Evolutionary conservation across 2,797 vertebrate species (phyloP).

Genomic region (Myotis findleyi): DNA sequence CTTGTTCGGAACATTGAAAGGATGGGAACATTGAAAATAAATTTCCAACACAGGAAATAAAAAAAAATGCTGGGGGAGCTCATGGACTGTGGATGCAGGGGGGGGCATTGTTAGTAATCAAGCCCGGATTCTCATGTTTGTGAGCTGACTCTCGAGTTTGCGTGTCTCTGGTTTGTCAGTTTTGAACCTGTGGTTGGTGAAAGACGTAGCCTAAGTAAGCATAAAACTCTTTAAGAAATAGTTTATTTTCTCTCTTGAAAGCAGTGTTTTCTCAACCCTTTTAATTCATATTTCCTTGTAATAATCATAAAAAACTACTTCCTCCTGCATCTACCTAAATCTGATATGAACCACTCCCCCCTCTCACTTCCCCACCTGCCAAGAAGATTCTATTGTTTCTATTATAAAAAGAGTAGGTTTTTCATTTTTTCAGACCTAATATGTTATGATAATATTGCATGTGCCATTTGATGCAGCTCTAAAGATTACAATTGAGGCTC

Average conservation of each 20-base stretch:
- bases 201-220: neutral
- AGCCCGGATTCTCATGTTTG: neutral
- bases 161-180: neutral
- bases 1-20: conserved; percentile 54
- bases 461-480: neutral
- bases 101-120: neutral
- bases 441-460: neutral
- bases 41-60: conserved; percentile 69
- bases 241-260: neutral
- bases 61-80: neutral
- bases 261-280: neutral
- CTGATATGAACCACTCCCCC: neutral
- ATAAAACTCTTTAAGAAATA: conserved; percentile 10
- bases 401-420: neutral
- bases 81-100: neutral
- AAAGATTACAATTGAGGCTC: neutral
- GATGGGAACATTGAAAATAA: conserved; percentile 69
- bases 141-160: neutral
- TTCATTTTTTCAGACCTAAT: neutral
- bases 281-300: neutral
- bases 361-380: neutral
- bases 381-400: neutral
- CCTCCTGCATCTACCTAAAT: neutral
- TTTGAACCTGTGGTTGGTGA: neutral
- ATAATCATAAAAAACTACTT: neutral